Conservation (phyloP, 2,113 vertebrate species). For the Burhinus oedicnemus region DNA sequence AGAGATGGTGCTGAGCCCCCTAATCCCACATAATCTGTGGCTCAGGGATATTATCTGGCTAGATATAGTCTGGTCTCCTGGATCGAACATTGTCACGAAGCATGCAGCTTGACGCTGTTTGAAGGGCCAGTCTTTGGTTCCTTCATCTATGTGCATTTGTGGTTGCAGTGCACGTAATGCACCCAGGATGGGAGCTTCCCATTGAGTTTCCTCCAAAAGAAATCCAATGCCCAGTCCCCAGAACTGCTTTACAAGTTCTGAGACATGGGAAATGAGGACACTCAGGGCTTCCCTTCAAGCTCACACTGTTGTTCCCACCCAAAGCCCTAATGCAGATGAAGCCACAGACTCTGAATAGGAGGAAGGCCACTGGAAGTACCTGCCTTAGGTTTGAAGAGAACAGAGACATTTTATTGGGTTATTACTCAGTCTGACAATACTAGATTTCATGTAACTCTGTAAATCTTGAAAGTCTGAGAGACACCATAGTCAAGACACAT, state of each 20-base stretch:
- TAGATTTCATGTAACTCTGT: background rate
- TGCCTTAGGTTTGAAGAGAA: background rate
- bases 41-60: background rate
- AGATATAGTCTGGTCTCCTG: background rate
- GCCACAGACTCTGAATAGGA: background rate
- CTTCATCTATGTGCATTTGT: rapidly evolving
- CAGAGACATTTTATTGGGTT: background rate
- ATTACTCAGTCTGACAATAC: background rate
- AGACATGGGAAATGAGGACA: background rate
- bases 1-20: background rate
- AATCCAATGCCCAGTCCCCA: background rate
- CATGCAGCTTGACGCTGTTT: background rate
- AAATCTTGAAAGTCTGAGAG: background rate
- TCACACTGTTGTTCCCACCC: background rate
- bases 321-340: background rate
- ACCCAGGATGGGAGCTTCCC: rapidly evolving
- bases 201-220: background rate
- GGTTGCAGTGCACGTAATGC: background rate
- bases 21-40: background rate
- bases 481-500: background rate
- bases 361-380: background rate
- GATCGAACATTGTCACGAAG: background rate
- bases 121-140: background rate
- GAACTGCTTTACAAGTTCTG: background rate
- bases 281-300: background rate